A percentile compares a stretch with the other conserved stretches of the same genome.
Evolutionary conservation across 1,140 invertebrate species (phyloP).

Genomic region (Myzus persicae): DNA sequence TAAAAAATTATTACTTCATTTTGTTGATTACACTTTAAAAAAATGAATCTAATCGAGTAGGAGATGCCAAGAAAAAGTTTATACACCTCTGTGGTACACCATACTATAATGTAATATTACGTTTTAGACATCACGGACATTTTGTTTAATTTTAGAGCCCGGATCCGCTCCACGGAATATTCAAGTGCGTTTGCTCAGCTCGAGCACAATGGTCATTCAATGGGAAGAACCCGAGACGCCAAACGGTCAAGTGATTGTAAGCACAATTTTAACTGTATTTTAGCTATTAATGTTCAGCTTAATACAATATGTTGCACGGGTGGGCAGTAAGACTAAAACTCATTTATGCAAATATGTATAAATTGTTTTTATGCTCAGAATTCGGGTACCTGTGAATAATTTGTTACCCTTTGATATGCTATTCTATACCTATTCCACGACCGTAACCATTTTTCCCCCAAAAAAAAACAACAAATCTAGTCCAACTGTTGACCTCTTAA

Average conservation of each 20-base stretch:
- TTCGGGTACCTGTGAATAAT: background rate
- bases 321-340: background rate
- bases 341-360: background rate
- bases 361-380: background rate
- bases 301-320: background rate
- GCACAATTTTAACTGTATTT: conserved; percentile 62
- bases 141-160: conserved; percentile 74
- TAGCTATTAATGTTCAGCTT: background rate
- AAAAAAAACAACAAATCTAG: too few species aligned
- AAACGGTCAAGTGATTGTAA: conserved; percentile 95
- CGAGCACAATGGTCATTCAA: conserved; percentile 93
- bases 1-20: background rate
- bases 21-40: background rate
- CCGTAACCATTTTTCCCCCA: background rate
- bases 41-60: background rate
- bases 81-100: background rate
- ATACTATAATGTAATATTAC: background rate
- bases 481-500: too few species aligned
- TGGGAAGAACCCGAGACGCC: conserved; percentile 97
- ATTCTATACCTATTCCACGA: background rate
- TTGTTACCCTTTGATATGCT: background rate
- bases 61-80: background rate
- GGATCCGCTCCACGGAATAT: conserved; percentile 93
- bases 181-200: conserved; percentile 89
- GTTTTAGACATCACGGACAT: background rate